Evolutionary conservation across 2,888 invertebrate species (phyloP).

Genomic region (Copidosoma aretas): DNA sequence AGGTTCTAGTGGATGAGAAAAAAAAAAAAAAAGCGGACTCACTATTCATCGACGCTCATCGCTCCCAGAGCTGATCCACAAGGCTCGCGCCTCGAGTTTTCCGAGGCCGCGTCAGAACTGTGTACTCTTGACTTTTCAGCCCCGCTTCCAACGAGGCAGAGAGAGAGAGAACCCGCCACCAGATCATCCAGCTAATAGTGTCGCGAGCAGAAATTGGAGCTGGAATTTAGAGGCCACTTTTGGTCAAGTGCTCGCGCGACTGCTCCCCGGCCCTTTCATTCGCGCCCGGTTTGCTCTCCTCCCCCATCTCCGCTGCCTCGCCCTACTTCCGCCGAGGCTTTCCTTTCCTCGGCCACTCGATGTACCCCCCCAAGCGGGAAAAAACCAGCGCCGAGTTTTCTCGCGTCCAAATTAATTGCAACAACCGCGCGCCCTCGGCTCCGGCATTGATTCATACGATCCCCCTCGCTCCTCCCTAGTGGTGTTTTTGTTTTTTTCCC

Average conservation of each 20-base stretch:
- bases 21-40: not conserved
- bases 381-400: not conserved
- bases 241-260: constrained; percentile 24
- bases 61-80: not conserved
- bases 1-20: too few species aligned
- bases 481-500: too few species aligned
- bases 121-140: too few species aligned
- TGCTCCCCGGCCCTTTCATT: constrained; percentile 24
- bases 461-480: too few species aligned
- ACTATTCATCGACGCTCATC: not conserved
- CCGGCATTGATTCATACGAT: too few species aligned
- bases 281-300: constrained; percentile 19
- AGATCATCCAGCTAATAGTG: constrained; percentile 18
- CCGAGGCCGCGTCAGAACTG: too few species aligned
- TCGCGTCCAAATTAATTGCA: too few species aligned
- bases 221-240: constrained; percentile 30
- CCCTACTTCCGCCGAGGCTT: not conserved
- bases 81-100: not conserved
- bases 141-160: not conserved
- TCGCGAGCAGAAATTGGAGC: constrained; percentile 26
- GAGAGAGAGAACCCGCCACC: not conserved
- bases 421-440: too few species aligned
- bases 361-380: not conserved
- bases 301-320: too few species aligned
- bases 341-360: not conserved